These are phyloP conservation scores for Lasiurus borealis DNA, from an alignment of 2,113 vertebrate genomes.

Conservation along the genomic window DNA sequence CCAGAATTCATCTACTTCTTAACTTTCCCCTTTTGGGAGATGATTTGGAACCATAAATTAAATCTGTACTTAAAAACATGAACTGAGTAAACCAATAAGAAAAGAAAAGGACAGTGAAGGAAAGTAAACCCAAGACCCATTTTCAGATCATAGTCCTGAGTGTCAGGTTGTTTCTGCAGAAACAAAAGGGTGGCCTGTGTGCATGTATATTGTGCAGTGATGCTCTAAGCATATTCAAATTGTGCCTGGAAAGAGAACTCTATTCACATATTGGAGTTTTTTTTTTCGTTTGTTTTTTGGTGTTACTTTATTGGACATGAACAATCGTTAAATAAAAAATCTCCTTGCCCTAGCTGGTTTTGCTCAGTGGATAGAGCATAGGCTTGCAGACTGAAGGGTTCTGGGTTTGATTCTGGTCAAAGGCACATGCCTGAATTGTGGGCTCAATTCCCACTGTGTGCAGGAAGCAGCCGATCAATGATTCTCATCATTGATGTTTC, in stretches of 20 bases:
- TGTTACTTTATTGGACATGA: slow-evolving; percentile 86
- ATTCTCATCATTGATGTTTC: no score
- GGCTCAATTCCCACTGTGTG: no score
- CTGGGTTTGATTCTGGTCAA: no score
- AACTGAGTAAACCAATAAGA: neutral
- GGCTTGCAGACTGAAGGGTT: no score
- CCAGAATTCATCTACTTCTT: slow-evolving; percentile 87
- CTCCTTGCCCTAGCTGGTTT: slow-evolving; percentile 51
- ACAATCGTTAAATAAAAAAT: slow-evolving; percentile 85
- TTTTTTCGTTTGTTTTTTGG: slow-evolving; percentile 84
- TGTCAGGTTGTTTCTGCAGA: slow-evolving; percentile 88
- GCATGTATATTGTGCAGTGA: slow-evolving; percentile 85
- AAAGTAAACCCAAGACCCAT: neutral
- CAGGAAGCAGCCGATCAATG: no score
- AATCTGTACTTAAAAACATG: slow-evolving; percentile 89
- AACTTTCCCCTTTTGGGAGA: slow-evolving; percentile 87
- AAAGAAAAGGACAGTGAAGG: neutral
- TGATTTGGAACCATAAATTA: slow-evolving; percentile 92
- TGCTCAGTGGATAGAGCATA: no score
- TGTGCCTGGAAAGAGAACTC: slow-evolving; percentile 82
- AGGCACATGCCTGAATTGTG: no score
- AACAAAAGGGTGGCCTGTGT: slow-evolving; percentile 90
- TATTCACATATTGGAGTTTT: slow-evolving; percentile 83
- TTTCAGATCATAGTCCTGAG: slow-evolving; percentile 88
- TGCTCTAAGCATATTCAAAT: slow-evolving; percentile 85